phyloP scores from a whole-genome alignment of 2,113 vertebrate genomes.

The Bubo bubo region DNA sequence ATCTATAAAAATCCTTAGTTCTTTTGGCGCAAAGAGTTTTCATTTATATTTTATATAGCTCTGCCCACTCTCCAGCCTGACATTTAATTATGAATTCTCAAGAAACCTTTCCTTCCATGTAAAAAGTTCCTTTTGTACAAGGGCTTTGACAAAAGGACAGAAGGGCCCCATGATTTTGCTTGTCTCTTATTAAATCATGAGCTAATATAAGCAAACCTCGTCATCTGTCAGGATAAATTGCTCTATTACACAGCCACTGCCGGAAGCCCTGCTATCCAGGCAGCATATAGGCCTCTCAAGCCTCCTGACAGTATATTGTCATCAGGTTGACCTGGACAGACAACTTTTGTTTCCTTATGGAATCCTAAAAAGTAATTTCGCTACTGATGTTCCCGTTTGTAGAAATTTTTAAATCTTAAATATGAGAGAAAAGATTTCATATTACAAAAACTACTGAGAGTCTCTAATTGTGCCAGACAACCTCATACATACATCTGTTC shows the following conservation, averaged over 20 bases:
- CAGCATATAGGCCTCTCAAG: not conserved
- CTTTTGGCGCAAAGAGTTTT: not conserved
- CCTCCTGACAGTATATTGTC: not conserved
- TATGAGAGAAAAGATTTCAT: not conserved
- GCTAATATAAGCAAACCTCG: slow-evolving; percentile 42
- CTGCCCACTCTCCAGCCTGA: slow-evolving; percentile 18
- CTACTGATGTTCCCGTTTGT: not conserved
- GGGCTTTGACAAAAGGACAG: slow-evolving; percentile 40
- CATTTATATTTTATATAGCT: not conserved
- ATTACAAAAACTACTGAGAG: not conserved
- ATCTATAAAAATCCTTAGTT: not conserved
- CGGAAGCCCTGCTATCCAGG: not conserved
- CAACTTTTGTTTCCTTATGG: not conserved
- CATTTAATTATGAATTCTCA: slow-evolving; percentile 69
- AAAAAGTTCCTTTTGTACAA: slow-evolving; percentile 35
- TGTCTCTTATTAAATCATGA: slow-evolving; percentile 51
- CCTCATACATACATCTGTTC: not conserved
- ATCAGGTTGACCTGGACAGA: not conserved
- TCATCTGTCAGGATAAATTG: slow-evolving; percentile 41
- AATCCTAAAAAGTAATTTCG: not conserved
- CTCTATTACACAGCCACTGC: not conserved
- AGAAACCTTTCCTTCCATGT: slow-evolving; percentile 36
- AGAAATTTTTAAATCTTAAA: not conserved
- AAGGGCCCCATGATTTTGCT: slow-evolving; percentile 12
- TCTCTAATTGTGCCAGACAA: not conserved